Evolutionary conservation across 1,140 invertebrate species (phyloP), one percentile per base, ranked within the genome.

Genomic region (Brachionus paranguensis): DNA sequence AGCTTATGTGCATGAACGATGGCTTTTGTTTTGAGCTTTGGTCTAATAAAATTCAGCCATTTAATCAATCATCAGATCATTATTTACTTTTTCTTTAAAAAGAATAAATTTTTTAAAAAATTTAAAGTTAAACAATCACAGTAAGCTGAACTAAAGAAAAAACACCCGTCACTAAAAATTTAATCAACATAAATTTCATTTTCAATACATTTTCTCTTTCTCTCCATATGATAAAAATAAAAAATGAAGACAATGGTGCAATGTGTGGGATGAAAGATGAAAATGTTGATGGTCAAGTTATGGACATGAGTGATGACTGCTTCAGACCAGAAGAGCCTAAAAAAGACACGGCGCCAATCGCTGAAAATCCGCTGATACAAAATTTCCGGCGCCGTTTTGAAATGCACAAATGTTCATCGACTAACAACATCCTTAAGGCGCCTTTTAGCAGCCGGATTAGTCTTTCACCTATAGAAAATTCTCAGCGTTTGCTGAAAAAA

Each of bases 331-430:
- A 76, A 76, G 45, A 76, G 2, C 1, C 17, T 4, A 76, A 76
- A 50, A 76, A 76, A 76, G 45, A 50, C 10, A 24, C 20, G 11
- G 24, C 8, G 24, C 17, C 20, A 10, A 17, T 29, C 20, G 33
- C 43, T 14, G 41, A 76, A 50, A 76, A 76, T 76, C 72, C 72
- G 17, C 20, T 76, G 20, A 76, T 76, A 11, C 43, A 76, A 76
- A 76, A 76, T 76, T 76, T 76, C 53, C 41, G 72, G 17, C 72
- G 45, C 10, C 50, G 78, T 24, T 81, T 81, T 29, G 78, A 81
- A 68, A 64, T 81, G 78, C 78, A 81, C n/a, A 81, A 81, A 81
- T 81, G 78, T 12, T 81, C 78, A 37, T 81, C 78, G 1, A 68
- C 53, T 11, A 81, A 81, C 24, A 81, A 81, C 33, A 64, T 81